Conservation (phyloP, 2,888 invertebrate species). For the Agonopterix subpropinquella region DNA sequence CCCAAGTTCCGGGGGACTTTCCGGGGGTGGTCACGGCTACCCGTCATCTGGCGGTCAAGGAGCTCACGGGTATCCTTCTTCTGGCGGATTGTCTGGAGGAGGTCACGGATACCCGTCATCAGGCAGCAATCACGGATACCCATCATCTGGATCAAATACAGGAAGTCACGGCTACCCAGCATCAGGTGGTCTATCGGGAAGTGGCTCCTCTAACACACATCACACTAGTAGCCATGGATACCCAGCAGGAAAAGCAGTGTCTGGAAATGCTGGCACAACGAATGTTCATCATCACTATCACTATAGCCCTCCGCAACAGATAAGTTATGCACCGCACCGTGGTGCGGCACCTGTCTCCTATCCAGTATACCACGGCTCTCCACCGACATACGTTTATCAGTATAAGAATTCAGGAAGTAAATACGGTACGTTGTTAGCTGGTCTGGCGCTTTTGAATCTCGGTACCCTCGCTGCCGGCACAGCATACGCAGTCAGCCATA, state of each 20-base stretch:
- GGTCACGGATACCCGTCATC: slow-evolving; percentile 13
- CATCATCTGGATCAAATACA: slow-evolving; percentile 13
- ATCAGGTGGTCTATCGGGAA: slow-evolving; percentile 2
- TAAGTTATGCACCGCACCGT: slow-evolving; percentile 41
- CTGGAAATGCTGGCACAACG: slow-evolving; percentile 29
- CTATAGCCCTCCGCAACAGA: slow-evolving; percentile 56
- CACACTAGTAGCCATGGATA: slow-evolving; percentile 8
- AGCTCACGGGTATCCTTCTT: slow-evolving; percentile 16
- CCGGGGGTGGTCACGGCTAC: slow-evolving; percentile 32
- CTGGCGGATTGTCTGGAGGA: slow-evolving; percentile 26
- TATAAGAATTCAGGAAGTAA: slow-evolving; percentile 62
- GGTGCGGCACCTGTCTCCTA: slow-evolving; percentile 43
- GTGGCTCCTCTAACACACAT: slow-evolving; percentile 1
- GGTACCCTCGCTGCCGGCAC: slow-evolving; percentile 48
- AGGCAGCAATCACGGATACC: slow-evolving; percentile 20
- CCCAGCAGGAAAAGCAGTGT: slow-evolving; percentile 23
- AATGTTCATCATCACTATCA: slow-evolving; percentile 50
- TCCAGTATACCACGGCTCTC: slow-evolving; percentile 54
- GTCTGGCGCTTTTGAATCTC: slow-evolving; percentile 56
- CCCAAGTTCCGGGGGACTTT: slow-evolving; percentile 28
- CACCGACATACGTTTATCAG: slow-evolving; percentile 58
- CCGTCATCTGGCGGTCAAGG: slow-evolving; percentile 19
- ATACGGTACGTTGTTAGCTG: slow-evolving; percentile 56
- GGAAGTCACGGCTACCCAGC: slow-evolving; percentile 20
- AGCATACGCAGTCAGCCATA: slow-evolving; percentile 34